phyloP scores from a whole-genome alignment of 2,797 vertebrate genomes.

The Ptychobarbus kaznakovi region DNA sequence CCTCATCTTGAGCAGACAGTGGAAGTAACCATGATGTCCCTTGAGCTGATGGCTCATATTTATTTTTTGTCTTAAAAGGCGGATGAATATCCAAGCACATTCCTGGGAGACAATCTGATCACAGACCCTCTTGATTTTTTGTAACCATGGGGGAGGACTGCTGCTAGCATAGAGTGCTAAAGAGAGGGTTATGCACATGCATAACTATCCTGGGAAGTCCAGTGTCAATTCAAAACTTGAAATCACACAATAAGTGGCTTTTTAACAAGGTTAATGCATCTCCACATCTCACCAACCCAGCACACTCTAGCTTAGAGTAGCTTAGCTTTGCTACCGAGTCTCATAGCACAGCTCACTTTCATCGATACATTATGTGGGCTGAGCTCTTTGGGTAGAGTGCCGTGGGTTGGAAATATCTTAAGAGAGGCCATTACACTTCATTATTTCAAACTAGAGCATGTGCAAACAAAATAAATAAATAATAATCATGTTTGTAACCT shows the following conservation, averaged over 20 bases:
- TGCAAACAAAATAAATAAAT: too few relatives aligned
- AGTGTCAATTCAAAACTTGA: conserved; percentile 19
- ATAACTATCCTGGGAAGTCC: conserved; percentile 4
- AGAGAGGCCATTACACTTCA: conserved; percentile 69
- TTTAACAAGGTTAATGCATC: neutral
- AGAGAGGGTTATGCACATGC: conserved; percentile 63
- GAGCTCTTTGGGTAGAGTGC: conserved; percentile 50
- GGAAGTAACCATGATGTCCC: conserved; percentile 70
- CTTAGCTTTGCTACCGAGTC: conserved; percentile 60
- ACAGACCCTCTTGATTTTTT: conserved; percentile 50
- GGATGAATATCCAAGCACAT: conserved; percentile 73
- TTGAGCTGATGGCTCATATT: conserved; percentile 77
- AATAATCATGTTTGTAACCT: neutral
- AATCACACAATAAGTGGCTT: conserved; percentile 6
- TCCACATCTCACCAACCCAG: neutral
- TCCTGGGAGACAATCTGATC: conserved; percentile 78
- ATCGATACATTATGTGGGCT: conserved; percentile 56
- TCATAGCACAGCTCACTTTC: conserved; percentile 12
- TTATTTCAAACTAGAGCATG: conserved; percentile 17
- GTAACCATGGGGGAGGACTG: conserved; percentile 61
- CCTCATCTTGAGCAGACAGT: conserved; percentile 70
- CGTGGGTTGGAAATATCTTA: conserved; percentile 72
- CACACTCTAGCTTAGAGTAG: conserved; percentile 53
- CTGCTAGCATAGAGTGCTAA: conserved; percentile 45
- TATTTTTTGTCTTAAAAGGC: conserved; percentile 83